Conservation (phyloP, 2,797 vertebrate genomes). For the Setipinna tenuifilis region DNA sequence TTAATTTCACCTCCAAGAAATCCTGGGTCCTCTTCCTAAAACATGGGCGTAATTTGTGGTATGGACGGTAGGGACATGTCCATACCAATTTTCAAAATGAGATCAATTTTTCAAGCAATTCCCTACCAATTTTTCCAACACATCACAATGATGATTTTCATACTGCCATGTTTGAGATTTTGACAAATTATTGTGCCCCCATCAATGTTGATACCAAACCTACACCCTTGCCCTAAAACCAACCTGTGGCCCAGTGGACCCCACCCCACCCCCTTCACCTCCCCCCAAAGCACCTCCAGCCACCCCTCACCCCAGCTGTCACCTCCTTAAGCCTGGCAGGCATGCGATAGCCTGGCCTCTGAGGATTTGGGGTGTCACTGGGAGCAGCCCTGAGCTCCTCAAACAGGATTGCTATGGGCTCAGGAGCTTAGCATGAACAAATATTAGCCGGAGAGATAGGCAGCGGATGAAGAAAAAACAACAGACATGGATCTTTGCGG, state of each 20-base stretch:
- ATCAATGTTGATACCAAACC: background rate
- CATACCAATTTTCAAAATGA: too few relatives aligned
- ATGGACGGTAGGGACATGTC: too few relatives aligned
- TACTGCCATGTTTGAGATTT: too few relatives aligned
- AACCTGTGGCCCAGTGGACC: background rate
- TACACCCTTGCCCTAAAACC: too few relatives aligned
- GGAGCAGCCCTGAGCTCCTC: constrained; percentile 15
- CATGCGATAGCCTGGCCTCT: background rate
- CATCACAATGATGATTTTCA: too few relatives aligned
- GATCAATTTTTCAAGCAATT: too few relatives aligned
- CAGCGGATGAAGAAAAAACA: background rate
- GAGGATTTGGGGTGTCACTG: constrained; percentile 10
- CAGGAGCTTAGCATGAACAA: constrained; percentile 25
- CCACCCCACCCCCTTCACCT: background rate
- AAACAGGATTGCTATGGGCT: constrained; percentile 7
- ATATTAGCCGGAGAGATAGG: constrained; percentile 19
- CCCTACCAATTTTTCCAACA: too few relatives aligned
- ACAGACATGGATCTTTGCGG: background rate
- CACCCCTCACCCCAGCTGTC: background rate
- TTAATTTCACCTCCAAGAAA: background rate
- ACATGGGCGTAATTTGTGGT: too few relatives aligned
- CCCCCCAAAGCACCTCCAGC: background rate
- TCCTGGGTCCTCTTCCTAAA: background rate
- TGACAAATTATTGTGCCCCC: too few relatives aligned
- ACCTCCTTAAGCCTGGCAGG: background rate